These are phyloP conservation scores for Microcebus tavaratra DNA, from an alignment of 2,113 vertebrate species.

Conservation along the genomic window DNA sequence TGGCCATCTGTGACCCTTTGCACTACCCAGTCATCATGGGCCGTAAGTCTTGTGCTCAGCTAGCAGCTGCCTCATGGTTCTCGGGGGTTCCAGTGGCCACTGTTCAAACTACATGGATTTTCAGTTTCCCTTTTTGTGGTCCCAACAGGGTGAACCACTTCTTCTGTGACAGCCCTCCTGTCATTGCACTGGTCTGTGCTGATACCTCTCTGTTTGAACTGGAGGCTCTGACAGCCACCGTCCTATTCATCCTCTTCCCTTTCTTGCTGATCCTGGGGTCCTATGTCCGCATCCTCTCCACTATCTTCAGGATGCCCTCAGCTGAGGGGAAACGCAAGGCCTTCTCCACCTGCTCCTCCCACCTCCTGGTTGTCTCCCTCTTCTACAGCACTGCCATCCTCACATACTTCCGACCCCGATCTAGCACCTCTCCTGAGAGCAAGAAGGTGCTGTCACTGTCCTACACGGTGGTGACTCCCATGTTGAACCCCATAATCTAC, in stretches of 20 bases:
- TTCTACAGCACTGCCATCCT: slow-evolving; percentile 80
- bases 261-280: slow-evolving; percentile 78
- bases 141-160: slow-evolving; percentile 75
- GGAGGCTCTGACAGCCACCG: slow-evolving; percentile 75
- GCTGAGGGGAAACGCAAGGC: slow-evolving; percentile 70
- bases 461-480: slow-evolving; percentile 78
- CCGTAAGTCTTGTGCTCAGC: slow-evolving; percentile 48
- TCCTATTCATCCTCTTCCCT: slow-evolving; percentile 77
- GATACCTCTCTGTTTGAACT: slow-evolving; percentile 77
- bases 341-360: slow-evolving; percentile 82
- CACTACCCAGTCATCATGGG: slow-evolving; percentile 72
- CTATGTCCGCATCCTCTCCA: slow-evolving; percentile 72
- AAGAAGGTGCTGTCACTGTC: slow-evolving; percentile 79
- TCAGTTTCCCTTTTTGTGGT: slow-evolving; percentile 79
- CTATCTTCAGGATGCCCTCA: slow-evolving; percentile 76
- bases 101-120: slow-evolving; percentile 77
- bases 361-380: slow-evolving; percentile 79
- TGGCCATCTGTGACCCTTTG: slow-evolving; percentile 75
- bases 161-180: slow-evolving; percentile 75
- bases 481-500: slow-evolving; percentile 81
- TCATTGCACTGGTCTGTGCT: slow-evolving; percentile 74
- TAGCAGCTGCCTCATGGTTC: slow-evolving; percentile 76
- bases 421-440: slow-evolving; percentile 71
- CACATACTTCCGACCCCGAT: slow-evolving; percentile 73
- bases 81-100: slow-evolving; percentile 78